Percentiles rank a stretch among this genome's conserved stretches.
phyloP scores from a whole-genome alignment of 2,797 vertebrate genomes.

The Crenichthys baileyi region DNA sequence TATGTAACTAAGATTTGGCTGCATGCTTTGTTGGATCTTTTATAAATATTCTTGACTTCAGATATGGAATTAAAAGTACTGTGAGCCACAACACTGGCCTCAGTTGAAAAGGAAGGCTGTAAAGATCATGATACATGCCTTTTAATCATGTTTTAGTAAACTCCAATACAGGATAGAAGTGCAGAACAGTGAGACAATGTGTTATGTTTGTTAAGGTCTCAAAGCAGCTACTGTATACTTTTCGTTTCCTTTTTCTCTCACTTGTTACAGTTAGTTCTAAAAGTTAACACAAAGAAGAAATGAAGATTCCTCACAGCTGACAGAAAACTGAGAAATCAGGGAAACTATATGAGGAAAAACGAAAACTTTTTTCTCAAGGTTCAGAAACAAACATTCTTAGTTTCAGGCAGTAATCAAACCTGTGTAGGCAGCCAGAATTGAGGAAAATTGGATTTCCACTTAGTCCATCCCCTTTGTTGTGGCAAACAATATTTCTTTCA shows the following conservation, averaged over 20 bases:
- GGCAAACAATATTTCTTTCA: background rate
- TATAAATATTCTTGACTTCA: background rate
- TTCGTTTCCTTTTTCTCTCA: background rate
- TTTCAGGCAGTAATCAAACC: background rate
- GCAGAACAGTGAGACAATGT: background rate
- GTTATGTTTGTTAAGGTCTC: background rate
- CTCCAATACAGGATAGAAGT: background rate
- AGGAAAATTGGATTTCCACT: slow-evolving; percentile 15
- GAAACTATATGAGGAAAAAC: background rate
- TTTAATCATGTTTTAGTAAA: slow-evolving; percentile 1
- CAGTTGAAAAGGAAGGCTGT: background rate
- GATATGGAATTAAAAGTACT: background rate
- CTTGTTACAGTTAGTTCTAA: background rate
- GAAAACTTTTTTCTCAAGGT: background rate
- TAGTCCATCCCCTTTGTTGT: slow-evolving; percentile 1
- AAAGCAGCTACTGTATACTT: background rate
- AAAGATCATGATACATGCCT: background rate
- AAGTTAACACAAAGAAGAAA: background rate
- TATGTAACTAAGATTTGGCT: background rate
- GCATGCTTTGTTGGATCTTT: background rate
- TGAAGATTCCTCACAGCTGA: background rate
- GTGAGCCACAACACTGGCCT: background rate
- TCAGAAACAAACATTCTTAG: slow-evolving; percentile 1
- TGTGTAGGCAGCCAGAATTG: background rate
- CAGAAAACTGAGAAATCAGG: background rate